Evolutionary conservation across 1,140 invertebrate species (phyloP).

Genomic region (Atopsyche davidsoni): DNA sequence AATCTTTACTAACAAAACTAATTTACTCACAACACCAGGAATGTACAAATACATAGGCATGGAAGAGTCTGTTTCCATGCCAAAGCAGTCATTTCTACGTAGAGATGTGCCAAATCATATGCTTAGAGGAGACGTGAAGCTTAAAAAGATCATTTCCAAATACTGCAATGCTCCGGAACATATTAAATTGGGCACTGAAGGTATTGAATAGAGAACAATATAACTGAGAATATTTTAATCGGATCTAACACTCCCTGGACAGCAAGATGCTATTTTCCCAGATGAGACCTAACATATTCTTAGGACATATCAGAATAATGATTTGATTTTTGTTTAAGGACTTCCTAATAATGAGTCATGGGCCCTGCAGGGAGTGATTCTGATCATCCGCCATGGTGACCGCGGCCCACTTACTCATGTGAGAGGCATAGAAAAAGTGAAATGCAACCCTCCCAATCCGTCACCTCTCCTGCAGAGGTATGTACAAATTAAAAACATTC

Average conservation of each 20-base stretch:
- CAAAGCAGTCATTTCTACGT: conserved; percentile 36
- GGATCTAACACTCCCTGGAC: too few species aligned
- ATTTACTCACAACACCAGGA: conserved; percentile 39
- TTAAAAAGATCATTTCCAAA: conserved; percentile 53
- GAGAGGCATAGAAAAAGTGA: conserved; percentile 64
- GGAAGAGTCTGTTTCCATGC: conserved; percentile 41
- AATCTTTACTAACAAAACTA: neutral
- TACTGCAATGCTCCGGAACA: conserved; percentile 62
- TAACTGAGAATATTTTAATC: conserved; percentile 12
- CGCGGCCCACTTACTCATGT: conserved; percentile 76
- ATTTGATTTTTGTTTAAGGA: conserved; percentile 36
- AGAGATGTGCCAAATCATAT: conserved; percentile 46
- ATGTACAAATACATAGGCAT: conserved; percentile 70
- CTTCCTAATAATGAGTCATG: conserved; percentile 55
- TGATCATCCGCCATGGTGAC: conserved; percentile 83
- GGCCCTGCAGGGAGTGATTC: conserved; percentile 68
- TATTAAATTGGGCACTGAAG: conserved; percentile 62
- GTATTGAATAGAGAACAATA: conserved; percentile 36
- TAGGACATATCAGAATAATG: conserved; percentile 3
- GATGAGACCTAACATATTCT: conserved; percentile 7
- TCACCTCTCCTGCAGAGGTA: conserved; percentile 46
- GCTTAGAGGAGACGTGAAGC: conserved; percentile 54
- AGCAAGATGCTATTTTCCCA: too few species aligned
- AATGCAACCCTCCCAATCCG: conserved; percentile 60
- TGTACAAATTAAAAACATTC: too few species aligned